phyloP scores from a whole-genome alignment of 1,140 invertebrate species.

The Papilio xuthus region DNA sequence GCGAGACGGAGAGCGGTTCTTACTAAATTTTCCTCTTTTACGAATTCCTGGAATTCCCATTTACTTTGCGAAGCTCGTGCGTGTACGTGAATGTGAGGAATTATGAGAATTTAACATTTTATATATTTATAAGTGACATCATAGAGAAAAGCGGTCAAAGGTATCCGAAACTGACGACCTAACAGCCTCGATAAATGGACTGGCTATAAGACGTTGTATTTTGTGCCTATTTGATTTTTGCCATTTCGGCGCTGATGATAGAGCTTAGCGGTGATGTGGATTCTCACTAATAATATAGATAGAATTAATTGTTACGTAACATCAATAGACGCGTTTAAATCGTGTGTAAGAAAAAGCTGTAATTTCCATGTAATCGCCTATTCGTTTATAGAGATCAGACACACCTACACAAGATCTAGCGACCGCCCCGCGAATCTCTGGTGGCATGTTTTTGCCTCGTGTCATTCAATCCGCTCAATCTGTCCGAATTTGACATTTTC shows the following conservation, averaged over 20 bases:
- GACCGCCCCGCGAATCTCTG: no score
- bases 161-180: not conserved
- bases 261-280: no score
- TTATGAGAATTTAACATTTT: not conserved
- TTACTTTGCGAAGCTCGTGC: not conserved
- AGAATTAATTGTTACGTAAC: no score
- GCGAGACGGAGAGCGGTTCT: not conserved
- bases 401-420: not conserved
- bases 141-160: not conserved
- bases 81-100: not conserved
- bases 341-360: no score
- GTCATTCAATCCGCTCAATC: slow-evolving; percentile 2
- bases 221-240: no score
- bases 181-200: no score
- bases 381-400: no score
- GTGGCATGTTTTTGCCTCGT: not conserved
- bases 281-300: no score
- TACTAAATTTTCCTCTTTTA: slow-evolving; percentile 19
- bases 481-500: slow-evolving; percentile 6
- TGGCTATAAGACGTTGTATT: no score
- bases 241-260: no score
- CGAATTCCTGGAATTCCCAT: slow-evolving; percentile 6
- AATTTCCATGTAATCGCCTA: no score
- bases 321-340: no score
- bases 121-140: not conserved